These are phyloP conservation scores for Drosophila simulans DNA, from an alignment of 1,140 invertebrate genomes.

Conservation along the genomic window DNA sequence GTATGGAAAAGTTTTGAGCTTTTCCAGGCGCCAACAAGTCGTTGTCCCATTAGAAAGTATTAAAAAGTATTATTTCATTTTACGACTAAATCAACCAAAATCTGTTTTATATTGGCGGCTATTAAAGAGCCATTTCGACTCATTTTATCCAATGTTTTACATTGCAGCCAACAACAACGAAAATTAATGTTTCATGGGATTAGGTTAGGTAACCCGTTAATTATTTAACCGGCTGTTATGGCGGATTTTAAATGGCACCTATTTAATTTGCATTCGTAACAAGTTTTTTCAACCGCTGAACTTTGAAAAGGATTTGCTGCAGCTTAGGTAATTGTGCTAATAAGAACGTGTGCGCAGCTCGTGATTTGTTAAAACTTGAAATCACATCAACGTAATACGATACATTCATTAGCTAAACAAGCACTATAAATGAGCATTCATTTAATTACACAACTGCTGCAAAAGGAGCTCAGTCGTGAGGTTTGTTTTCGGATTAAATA, in stretches of 20 bases:
- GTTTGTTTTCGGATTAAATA: neutral
- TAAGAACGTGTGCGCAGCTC: neutral
- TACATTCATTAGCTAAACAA: conserved; percentile 19
- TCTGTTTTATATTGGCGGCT: conserved; percentile 19
- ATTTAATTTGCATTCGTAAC: conserved; percentile 15
- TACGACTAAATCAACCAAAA: conserved; percentile 24
- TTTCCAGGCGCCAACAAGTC: conserved; percentile 40
- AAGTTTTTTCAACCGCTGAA: conserved; percentile 9
- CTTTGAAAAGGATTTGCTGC: conserved; percentile 2
- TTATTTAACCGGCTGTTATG: conserved; percentile 4
- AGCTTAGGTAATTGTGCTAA: conserved; percentile 3
- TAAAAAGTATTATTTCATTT: conserved; percentile 34
- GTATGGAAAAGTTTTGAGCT: conserved; percentile 15
- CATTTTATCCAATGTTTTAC: neutral
- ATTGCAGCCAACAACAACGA: neutral
- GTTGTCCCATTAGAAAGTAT: conserved; percentile 43
- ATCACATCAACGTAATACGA: neutral
- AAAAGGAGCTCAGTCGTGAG: neutral
- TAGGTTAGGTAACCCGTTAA: neutral
- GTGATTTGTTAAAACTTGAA: neutral
- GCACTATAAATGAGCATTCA: neutral
- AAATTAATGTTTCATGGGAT: neutral
- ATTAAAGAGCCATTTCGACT: conserved; percentile 17
- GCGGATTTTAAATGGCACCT: neutral
- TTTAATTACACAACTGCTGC: neutral